Evolutionary conservation across 2,888 invertebrate species (phyloP).

Genomic region (Euzetes globulus): DNA sequence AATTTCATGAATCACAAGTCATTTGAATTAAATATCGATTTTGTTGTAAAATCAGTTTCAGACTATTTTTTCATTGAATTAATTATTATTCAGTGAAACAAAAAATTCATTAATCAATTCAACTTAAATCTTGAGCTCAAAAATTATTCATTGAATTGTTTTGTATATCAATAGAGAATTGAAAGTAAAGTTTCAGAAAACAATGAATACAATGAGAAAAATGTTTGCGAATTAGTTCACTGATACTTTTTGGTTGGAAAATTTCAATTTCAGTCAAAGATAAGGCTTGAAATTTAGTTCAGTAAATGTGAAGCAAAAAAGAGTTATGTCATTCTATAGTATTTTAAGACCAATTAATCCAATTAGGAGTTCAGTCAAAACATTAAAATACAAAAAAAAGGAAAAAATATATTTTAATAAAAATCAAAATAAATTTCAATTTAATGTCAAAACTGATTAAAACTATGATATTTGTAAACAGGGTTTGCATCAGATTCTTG

Average conservation of each 20-base stretch:
- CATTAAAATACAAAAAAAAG: too few species aligned
- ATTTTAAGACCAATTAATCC: too few species aligned
- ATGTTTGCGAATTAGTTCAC: too few species aligned
- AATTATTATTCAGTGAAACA: too few species aligned
- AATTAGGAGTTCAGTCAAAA: too few species aligned
- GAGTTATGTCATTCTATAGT: too few species aligned
- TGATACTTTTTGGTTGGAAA: too few species aligned
- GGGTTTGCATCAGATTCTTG: slow-evolving; percentile 35
- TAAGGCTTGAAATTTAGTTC: not conserved
- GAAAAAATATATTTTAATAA: not conserved
- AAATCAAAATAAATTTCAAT: not conserved
- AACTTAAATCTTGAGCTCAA: not conserved
- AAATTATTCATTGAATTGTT: not conserved
- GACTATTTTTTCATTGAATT: too few species aligned
- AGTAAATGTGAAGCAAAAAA: not conserved
- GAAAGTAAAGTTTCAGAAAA: not conserved
- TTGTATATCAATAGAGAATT: not conserved
- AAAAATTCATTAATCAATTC: too few species aligned
- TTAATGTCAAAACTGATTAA: not conserved
- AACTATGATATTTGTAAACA: not conserved
- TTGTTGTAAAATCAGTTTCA: too few species aligned
- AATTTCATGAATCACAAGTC: too few species aligned
- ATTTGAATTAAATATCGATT: too few species aligned
- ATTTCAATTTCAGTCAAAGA: not conserved
- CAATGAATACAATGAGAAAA: not conserved